Evolutionary conservation across 2,888 invertebrate genomes (phyloP), one percentile per base, ranked within the genome.

Genomic region (Acanthosoma haemorrhoidale): DNA sequence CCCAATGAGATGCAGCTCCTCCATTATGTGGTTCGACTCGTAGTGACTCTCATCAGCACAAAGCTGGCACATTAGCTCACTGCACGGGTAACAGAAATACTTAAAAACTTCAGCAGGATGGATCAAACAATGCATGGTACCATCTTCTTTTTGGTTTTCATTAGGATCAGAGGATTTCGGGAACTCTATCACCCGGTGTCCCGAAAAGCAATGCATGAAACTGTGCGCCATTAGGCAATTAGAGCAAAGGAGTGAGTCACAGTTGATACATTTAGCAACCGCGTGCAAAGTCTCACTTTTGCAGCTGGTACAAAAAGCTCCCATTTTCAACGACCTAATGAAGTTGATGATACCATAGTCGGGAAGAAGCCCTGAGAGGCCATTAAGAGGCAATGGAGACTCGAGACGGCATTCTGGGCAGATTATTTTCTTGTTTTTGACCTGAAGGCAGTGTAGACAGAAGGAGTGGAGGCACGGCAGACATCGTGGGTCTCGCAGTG

Each of bases 181-280:
- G 69, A 84, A 77, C 69, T 80, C 80, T 76, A 91, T 86, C 71
- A 96, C 94, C 70, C 94, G 88, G 81, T 97, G 96, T 73, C 95
- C 96, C 80, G 96, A 95, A 81, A 97, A 98, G 81, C 96, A 97
- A 81, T 96, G 96, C 96, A 98, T 97, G 81, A 92, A 96, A 82
- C 96, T 94, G 82, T 98, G 98, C 73, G 97, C 96, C 88, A 95
- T 95, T 78, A 95, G 94, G 86, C 98, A 98, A 81, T 95, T 95
- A 72, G 92, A 89, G 83, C 98, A 98, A 76, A 99, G 87, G 80
- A 92, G 94, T 80, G 95, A 95, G 78, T 92, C 92, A 82, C 98
- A 99, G 81, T 97, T 96, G 78, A 94, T 90, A 82, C 96, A 97
- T 79, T 93, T 91, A 73, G 96, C 96, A 70, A 96, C 93, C 66